phyloP scores from a whole-genome alignment of 2,888 invertebrate genomes.

The Erebia ligea region DNA sequence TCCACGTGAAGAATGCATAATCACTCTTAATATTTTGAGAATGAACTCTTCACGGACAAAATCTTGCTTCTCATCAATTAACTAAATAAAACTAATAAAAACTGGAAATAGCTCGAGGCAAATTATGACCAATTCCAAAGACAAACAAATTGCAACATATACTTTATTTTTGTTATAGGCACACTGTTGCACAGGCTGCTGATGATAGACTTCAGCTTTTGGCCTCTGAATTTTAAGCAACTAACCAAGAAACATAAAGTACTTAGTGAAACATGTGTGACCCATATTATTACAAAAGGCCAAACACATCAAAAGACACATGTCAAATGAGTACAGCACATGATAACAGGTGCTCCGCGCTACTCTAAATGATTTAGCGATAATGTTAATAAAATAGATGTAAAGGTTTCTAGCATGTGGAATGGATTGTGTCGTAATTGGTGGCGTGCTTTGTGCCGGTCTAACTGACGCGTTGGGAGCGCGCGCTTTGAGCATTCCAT shows the following conservation, averaged over 20 bases:
- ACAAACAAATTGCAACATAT: not conserved
- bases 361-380: conserved; percentile 34
- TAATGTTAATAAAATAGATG: conserved; percentile 36
- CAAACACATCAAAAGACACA: conserved; percentile 19
- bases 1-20: too few species aligned
- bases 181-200: not conserved
- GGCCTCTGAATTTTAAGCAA: conserved; percentile 11
- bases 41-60: too few species aligned
- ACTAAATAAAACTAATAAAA: too few species aligned
- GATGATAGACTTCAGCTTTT: not conserved
- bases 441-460: conserved; percentile 38
- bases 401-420: conserved; percentile 37
- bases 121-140: not conserved
- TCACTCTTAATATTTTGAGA: too few species aligned
- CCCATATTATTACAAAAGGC: conserved; percentile 16
- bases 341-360: conserved; percentile 26
- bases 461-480: conserved; percentile 47
- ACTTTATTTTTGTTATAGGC: not conserved
- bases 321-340: conserved; percentile 15
- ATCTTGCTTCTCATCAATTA: too few species aligned
- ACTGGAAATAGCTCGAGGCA: too few species aligned
- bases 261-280: conserved; percentile 14
- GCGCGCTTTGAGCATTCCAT: conserved; percentile 45
- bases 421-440: conserved; percentile 43
- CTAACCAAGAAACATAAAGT: conserved; percentile 6